phyloP scores from a whole-genome alignment of 1,140 invertebrate genomes.

The Trinorchestia longiramus region DNA sequence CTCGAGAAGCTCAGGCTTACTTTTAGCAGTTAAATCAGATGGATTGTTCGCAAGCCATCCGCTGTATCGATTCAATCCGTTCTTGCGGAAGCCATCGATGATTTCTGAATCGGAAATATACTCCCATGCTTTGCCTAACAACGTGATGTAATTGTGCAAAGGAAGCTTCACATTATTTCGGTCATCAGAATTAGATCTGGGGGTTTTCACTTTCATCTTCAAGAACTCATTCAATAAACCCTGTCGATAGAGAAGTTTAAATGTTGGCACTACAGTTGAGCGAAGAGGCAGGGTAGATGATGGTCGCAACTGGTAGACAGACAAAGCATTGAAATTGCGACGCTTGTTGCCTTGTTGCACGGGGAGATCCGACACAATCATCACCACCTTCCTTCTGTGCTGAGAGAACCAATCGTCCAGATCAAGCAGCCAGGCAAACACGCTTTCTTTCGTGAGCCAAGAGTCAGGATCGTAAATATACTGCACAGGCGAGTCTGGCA shows the following conservation, averaged over 20 bases:
- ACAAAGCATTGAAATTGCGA: constrained; percentile 55
- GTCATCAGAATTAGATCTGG: background rate
- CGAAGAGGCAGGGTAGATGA: constrained; percentile 56
- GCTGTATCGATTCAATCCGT: constrained; percentile 61
- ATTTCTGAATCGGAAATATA: constrained; percentile 61
- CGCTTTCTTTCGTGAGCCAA: constrained; percentile 65
- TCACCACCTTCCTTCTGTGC: constrained; percentile 62
- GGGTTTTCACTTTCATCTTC: background rate
- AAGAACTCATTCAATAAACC: constrained; percentile 57
- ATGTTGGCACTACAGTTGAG: constrained; percentile 57
- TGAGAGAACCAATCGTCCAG: constrained; percentile 66
- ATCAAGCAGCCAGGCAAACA: constrained; percentile 65
- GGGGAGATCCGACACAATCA: constrained; percentile 60
- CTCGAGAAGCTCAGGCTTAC: constrained; percentile 59
- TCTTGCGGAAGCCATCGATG: constrained; percentile 60
- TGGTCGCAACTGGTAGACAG: constrained; percentile 40
- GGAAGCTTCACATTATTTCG: constrained; percentile 28
- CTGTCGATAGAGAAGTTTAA: constrained; percentile 61
- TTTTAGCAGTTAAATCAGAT: constrained; percentile 55
- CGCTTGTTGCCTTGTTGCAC: constrained; percentile 59
- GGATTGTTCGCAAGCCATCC: constrained; percentile 60
- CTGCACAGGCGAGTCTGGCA: constrained; percentile 63
- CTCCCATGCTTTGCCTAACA: constrained; percentile 63
- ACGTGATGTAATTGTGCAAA: background rate
- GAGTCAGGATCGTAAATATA: constrained; percentile 64